phyloP scores from a whole-genome alignment of 2,888 invertebrate genomes.

The Crocallis elinguaria region DNA sequence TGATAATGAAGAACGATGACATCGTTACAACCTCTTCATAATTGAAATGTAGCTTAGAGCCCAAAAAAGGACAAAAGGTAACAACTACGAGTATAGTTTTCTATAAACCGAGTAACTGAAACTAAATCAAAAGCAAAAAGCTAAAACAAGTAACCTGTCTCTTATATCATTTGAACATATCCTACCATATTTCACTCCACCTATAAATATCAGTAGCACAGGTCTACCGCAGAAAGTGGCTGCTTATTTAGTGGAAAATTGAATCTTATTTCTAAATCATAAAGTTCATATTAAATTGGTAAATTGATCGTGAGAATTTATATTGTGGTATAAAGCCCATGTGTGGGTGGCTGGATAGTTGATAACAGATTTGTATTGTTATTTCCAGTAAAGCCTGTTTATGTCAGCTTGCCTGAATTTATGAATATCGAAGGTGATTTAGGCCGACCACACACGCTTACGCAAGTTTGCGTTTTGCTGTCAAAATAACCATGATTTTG shows the following conservation, averaged over 20 bases:
- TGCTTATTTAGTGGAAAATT: conserved; percentile 26
- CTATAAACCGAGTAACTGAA: neutral
- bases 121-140: conserved; percentile 4
- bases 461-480: no score
- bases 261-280: conserved; percentile 36
- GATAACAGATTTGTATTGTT: conserved; percentile 30
- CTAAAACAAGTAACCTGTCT: conserved; percentile 12
- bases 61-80: no score
- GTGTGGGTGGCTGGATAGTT: conserved; percentile 33
- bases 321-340: no score
- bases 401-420: conserved; percentile 27
- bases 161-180: conserved; percentile 12
- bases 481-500: no score
- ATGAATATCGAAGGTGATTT: conserved; percentile 3
- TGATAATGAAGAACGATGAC: no score
- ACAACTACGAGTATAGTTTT: no score
- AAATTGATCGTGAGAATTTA: conserved; percentile 26
- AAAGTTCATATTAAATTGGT: conserved; percentile 34
- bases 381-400: conserved; percentile 16
- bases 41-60: no score
- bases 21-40: no score
- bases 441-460: no score
- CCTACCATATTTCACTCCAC: conserved; percentile 8
- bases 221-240: conserved; percentile 25
- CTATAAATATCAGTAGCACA: conserved; percentile 15